A percentile compares a stretch with the other conserved stretches of the same genome.
These are phyloP conservation scores for Cheilosia scutellata DNA, from an alignment of 2,888 invertebrate genomes.

Conservation along the genomic window DNA sequence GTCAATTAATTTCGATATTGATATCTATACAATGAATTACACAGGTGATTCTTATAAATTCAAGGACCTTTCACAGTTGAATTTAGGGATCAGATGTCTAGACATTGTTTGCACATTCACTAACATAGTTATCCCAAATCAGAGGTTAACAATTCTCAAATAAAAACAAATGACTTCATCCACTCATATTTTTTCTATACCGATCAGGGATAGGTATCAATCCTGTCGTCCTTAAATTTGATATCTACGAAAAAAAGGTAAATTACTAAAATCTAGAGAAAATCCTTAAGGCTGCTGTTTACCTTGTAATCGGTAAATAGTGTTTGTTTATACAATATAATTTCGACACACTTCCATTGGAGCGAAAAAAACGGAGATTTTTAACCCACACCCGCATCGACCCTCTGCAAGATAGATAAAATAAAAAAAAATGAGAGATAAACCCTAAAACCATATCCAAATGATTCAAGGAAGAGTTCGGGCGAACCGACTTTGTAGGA, in stretches of 20 bases:
- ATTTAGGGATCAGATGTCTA: not conserved
- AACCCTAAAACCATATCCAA: conserved; percentile 39
- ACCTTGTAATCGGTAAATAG: conserved; percentile 52
- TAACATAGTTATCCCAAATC: not conserved
- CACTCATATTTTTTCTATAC: conserved; percentile 7
- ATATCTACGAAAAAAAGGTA: not conserved
- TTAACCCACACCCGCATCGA: not conserved
- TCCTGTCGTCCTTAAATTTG: not conserved
- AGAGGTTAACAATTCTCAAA: not conserved
- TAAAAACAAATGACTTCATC: conserved; percentile 27
- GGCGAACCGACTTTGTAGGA: not conserved
- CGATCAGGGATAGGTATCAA: conserved; percentile 23
- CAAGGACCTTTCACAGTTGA: not conserved
- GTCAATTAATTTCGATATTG: not conserved
- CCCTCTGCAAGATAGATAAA: not conserved
- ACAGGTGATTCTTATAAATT: not conserved
- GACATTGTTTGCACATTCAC: not conserved
- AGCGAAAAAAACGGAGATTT: conserved; percentile 36
- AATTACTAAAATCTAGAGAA: not conserved
- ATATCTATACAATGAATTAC: not conserved
- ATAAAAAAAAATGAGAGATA: conserved; percentile 14
- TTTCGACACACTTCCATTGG: conserved; percentile 37
- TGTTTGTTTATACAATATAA: conserved; percentile 36
- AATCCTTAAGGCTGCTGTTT: conserved; percentile 35
- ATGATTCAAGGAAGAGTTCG: conserved; percentile 25